A percentile compares a stretch with the other conserved stretches of the same genome.
Conservation (phyloP, 92 coral and sea anemone species). For the Metridium senile region DNA sequence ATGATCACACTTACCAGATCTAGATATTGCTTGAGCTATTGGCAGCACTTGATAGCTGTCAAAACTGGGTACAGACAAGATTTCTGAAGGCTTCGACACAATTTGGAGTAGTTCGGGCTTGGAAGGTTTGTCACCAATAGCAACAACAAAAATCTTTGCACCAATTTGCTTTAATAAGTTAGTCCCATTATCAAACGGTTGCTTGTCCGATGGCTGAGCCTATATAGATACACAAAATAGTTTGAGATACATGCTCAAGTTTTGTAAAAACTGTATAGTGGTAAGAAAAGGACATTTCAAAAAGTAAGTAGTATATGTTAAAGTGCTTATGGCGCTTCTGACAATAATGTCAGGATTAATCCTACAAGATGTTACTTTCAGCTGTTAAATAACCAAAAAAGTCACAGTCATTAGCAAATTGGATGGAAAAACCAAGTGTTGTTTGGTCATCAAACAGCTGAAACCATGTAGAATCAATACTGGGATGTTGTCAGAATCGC, state of each 20-base stretch:
- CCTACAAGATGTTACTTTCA: too few relatives aligned
- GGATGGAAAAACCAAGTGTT: too few relatives aligned
- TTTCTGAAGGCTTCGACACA: constrained; percentile 40
- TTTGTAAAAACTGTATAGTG: too few relatives aligned
- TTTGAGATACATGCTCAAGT: not conserved
- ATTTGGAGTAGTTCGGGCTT: constrained; percentile 20
- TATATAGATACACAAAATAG: not conserved
- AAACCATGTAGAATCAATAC: too few relatives aligned
- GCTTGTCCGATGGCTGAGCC: constrained; percentile 22
- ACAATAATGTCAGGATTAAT: too few relatives aligned
- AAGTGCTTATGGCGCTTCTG: too few relatives aligned
- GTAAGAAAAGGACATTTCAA: too few relatives aligned
- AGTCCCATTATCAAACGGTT: constrained; percentile 37
- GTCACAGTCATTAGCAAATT: too few relatives aligned
- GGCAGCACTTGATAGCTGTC: constrained; percentile 14
- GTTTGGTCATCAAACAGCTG: too few relatives aligned
- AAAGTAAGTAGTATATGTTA: too few relatives aligned
- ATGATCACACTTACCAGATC: constrained; percentile 16
- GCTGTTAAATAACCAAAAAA: too few relatives aligned
- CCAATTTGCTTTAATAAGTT: constrained; percentile 48
- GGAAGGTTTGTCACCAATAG: constrained; percentile 47
- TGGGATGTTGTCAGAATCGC: too few relatives aligned
- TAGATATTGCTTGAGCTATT: constrained; percentile 30
- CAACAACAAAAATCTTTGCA: constrained; percentile 51
- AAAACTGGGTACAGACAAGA: constrained; percentile 31